These are phyloP conservation scores for Platyrinchus mystaceus DNA, from an alignment of 2,797 vertebrate genomes.

Conservation along the genomic window DNA sequence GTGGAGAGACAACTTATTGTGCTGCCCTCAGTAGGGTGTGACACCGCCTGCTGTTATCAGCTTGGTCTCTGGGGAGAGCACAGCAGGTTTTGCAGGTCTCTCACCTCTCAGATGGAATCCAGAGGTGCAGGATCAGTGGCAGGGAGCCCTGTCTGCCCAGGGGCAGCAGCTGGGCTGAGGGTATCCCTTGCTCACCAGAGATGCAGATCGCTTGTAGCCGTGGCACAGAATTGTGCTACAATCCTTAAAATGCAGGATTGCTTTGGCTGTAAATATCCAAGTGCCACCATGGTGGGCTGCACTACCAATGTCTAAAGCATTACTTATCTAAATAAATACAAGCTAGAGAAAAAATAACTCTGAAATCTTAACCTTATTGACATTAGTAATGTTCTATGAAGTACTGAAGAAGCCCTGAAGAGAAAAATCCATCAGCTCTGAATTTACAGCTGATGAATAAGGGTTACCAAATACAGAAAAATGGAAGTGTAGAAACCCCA, in stretches of 20 bases:
- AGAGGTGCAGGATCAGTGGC: neutral
- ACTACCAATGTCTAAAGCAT: neutral
- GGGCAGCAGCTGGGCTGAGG: neutral
- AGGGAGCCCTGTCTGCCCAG: neutral
- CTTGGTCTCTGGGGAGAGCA: neutral
- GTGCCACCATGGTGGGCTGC: neutral
- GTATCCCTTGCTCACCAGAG: neutral
- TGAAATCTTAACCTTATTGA: neutral
- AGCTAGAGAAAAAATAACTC: neutral
- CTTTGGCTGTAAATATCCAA: neutral
- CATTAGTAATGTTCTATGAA: neutral
- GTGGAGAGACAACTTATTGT: neutral
- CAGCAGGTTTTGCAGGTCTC: neutral
- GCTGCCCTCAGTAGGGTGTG: neutral
- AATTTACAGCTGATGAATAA: neutral
- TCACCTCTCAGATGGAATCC: neutral
- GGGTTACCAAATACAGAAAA: neutral
- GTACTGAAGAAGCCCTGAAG: neutral
- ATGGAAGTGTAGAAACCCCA: neutral
- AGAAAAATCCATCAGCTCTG: neutral
- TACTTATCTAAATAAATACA: neutral
- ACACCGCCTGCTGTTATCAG: neutral
- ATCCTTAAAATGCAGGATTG: neutral
- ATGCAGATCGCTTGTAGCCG: neutral
- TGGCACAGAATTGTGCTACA: neutral